These are phyloP conservation scores for Ips typographus DNA, from an alignment of 1,140 invertebrate genomes.

Conservation along the genomic window DNA sequence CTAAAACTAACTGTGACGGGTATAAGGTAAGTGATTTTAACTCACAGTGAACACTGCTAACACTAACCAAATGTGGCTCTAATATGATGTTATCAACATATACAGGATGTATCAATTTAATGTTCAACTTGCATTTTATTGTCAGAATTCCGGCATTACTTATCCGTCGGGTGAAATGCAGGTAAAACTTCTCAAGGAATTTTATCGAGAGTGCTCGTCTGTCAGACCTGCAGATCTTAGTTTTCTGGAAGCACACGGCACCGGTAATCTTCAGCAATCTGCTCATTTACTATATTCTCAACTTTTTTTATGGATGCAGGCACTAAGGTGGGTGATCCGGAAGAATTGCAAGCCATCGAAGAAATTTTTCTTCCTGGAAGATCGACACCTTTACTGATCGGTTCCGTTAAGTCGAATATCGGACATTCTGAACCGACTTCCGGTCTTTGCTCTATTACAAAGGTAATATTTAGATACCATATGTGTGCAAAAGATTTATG, in stretches of 20 bases:
- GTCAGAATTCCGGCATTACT: conserved; percentile 68
- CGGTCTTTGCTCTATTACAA: conserved; percentile 80
- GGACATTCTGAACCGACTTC: conserved; percentile 92
- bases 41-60: no score
- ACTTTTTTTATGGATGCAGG: conserved; percentile 49
- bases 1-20: conserved; percentile 82
- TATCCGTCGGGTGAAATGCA: conserved; percentile 87
- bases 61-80: conserved; percentile 44
- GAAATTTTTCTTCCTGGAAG: conserved; percentile 74
- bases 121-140: background rate
- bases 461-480: conserved; percentile 58
- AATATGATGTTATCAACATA: background rate
- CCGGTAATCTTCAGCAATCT: conserved; percentile 55
- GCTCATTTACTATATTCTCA: background rate
- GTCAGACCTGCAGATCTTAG: conserved; percentile 69
- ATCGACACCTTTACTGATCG: conserved; percentile 72
- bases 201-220: conserved; percentile 79
- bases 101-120: no score
- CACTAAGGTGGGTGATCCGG: conserved; percentile 79
- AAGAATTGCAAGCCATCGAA: conserved; percentile 85
- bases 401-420: conserved; percentile 91
- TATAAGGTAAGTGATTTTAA: conserved; percentile 56
- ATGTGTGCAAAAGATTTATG: background rate
- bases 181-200: conserved; percentile 73
- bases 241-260: conserved; percentile 92